Percentiles rank a stretch among this genome's conserved stretches.
Conservation (phyloP, 2,113 vertebrate species). For the Paraplagusia blochii region DNA sequence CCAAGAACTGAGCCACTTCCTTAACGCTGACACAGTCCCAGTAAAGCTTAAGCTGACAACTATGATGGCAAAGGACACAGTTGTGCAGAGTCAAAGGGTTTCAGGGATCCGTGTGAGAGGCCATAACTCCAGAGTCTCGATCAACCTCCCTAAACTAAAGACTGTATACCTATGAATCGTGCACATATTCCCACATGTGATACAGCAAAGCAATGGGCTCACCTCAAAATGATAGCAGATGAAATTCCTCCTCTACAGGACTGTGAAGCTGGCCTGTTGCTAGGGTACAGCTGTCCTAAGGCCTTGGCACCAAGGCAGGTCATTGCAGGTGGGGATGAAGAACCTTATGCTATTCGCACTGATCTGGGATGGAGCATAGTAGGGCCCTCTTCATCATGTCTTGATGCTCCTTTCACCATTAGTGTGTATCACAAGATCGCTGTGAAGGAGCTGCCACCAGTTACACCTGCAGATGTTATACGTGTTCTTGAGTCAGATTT, state of each 20-base stretch:
- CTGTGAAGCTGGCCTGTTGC: constrained; percentile 3
- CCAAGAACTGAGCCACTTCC: not conserved
- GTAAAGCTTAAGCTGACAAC: constrained; percentile 12
- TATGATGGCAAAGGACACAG: not conserved
- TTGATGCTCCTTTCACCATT: not conserved
- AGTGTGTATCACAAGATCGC: not conserved
- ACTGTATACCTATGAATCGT: not conserved
- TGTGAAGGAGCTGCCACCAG: constrained; percentile 6
- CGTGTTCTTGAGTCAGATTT: not conserved
- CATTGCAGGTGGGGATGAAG: not conserved
- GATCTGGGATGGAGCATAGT: constrained; percentile 16
- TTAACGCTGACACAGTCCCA: not conserved
- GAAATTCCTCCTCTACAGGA: constrained; percentile 2
- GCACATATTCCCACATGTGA: constrained; percentile 11
- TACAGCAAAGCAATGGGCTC: constrained; percentile 1
- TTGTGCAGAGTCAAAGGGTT: not conserved
- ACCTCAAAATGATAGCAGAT: not conserved
- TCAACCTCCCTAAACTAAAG: constrained; percentile 8
- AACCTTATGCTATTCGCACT: constrained; percentile 2
- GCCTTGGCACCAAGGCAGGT: not conserved
- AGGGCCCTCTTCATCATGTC: not conserved
- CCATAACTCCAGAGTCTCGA: not conserved
- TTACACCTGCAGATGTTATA: constrained; percentile 4
- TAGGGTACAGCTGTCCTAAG: constrained; percentile 8
- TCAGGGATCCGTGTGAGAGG: not conserved